Base-by-base conservation (phyloP, 2,113 vertebrate genomes). In the Oenanthe oenanthe region DNA sequence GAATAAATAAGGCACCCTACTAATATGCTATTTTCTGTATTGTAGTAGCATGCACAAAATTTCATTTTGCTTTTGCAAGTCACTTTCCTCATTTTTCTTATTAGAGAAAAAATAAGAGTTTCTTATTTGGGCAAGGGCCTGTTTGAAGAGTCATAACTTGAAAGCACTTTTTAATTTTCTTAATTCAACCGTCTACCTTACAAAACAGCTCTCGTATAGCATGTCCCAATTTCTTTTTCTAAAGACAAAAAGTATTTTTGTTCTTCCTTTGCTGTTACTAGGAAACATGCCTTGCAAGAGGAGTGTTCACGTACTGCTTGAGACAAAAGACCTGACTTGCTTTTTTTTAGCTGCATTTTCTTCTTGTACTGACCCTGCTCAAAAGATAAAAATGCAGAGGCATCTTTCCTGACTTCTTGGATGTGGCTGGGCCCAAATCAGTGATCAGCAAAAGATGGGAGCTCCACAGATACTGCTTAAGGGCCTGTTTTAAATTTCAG, bases 1-100 rank as follows among this genome's bases (percentile, higher is more conserved):
- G 71, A 91, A 75, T 76, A 92, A 92, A 91, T 95, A 95, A 97
- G 94, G 95, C 89, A 89, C 78, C 91, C 89, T 81, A 87, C 77
- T 79, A 85, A 53, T 72, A 71, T 0, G 3, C 42, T 62, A 61
- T 42, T 83, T 83, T n/a, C 53, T 42, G 22, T 83, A 50, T 34
- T 80, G 29, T 63, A 81, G 57, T 68, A 91, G 84, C 67, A 86
- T 75, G 80, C 77, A 87, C 32, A 76, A 42, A 66, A 68, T 17
- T 54, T 72, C 3, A 21, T 82, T 89, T 81, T 63, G 16, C 36
- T 61, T 92, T 80, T 90, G 66, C 63, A 63, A 87, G 56, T 81
- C 19, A 70, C 26, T 90, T 74, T 70, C 42, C 53, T 82, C 8
- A 45, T 82, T 68, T 88, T 85, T 43, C 17, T 65, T 56, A 62